phyloP scores from a whole-genome alignment of 2,113 vertebrate species.

The Polyodon spathula region DNA sequence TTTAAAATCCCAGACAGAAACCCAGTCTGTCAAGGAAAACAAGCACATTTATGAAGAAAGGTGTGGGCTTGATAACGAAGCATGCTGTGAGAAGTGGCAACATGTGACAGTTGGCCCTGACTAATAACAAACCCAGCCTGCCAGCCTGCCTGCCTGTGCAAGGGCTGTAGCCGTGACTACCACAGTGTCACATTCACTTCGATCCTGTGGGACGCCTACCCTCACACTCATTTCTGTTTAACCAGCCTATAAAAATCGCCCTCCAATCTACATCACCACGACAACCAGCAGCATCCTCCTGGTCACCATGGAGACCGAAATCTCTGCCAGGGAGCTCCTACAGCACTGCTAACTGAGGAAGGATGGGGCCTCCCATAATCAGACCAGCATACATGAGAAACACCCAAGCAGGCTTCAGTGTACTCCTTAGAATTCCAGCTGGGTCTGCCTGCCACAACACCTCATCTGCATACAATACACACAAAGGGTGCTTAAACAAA shows the following conservation, averaged over 20 bases:
- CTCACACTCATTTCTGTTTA: slow-evolving; percentile 1
- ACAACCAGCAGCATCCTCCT: slow-evolving; percentile 28
- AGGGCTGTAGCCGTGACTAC: neutral
- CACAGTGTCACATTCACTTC: neutral
- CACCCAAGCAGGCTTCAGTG: too few species aligned
- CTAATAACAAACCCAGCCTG: neutral
- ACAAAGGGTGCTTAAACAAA: too few species aligned
- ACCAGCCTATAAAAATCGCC: slow-evolving; percentile 15
- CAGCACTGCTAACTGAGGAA: too few species aligned
- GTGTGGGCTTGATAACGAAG: slow-evolving; percentile 2
- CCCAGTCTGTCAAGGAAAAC: neutral
- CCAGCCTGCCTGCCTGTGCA: neutral
- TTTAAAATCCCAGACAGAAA: too few species aligned
- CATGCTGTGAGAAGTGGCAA: neutral
- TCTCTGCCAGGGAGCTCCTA: neutral
- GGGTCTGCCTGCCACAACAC: too few species aligned
- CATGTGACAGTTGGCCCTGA: slow-evolving; percentile 24
- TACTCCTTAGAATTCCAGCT: too few species aligned
- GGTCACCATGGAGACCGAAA: slow-evolving; percentile 23
- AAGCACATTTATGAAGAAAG: slow-evolving; percentile 16
- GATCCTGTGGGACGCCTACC: neutral
- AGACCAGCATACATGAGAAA: neutral
- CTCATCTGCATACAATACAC: too few species aligned
- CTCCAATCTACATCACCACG: slow-evolving; percentile 21
- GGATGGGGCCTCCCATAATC: too few species aligned